These are phyloP conservation scores for Tiphia femorata DNA, from an alignment of 2,888 invertebrate species.

Conservation along the genomic window DNA sequence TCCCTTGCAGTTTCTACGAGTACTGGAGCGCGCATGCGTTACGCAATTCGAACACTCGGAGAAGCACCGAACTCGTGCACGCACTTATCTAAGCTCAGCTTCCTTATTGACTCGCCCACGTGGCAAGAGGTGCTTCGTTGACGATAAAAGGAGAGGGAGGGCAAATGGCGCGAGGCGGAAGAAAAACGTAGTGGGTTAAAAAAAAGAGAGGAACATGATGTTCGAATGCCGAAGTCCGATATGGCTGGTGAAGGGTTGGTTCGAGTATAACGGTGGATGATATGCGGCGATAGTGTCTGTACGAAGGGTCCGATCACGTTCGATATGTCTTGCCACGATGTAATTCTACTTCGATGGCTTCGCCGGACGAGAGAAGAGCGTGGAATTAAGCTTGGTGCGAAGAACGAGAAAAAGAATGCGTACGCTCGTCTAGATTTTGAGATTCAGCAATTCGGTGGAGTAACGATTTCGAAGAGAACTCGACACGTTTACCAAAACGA, in stretches of 20 bases:
- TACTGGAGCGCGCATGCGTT: slow-evolving; percentile 18
- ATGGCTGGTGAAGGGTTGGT: neutral
- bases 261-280: slow-evolving; percentile 2
- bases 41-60: slow-evolving; percentile 15
- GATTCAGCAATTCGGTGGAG: too few species aligned
- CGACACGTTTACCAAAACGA: too few species aligned
- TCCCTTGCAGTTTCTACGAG: too few species aligned
- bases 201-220: neutral
- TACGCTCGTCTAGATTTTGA: too few species aligned
- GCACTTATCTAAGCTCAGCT: slow-evolving; percentile 50
- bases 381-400: too few species aligned
- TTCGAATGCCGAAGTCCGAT: neutral
- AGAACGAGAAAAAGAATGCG: too few species aligned
- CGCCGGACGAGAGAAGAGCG: too few species aligned
- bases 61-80: slow-evolving; percentile 1
- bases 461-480: too few species aligned
- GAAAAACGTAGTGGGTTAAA: too few species aligned
- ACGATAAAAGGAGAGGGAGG: slow-evolving; percentile 14
- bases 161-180: neutral
- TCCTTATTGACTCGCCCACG: slow-evolving; percentile 46
- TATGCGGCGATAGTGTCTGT: neutral
- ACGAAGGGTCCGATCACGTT: too few species aligned
- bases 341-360: too few species aligned
- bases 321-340: too few species aligned
- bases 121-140: slow-evolving; percentile 1